Conservation (phyloP, 2,113 vertebrate species). For the Dicrurus megarhynchus region DNA sequence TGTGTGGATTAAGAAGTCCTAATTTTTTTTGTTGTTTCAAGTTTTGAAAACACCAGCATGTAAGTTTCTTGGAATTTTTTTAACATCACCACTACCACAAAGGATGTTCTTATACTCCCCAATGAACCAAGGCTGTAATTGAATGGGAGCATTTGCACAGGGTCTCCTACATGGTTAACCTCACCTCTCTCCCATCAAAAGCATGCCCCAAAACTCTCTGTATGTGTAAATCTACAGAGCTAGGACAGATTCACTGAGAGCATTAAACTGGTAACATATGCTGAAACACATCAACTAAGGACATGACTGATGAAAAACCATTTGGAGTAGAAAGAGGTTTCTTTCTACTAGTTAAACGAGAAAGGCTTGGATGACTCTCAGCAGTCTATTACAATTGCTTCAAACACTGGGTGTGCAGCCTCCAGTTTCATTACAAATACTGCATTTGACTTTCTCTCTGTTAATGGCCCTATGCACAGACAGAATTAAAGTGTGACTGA, state of each 20-base stretch:
- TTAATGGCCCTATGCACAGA: neutral
- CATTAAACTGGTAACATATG: neutral
- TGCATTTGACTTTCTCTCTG: neutral
- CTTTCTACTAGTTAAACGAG: slow-evolving; percentile 7
- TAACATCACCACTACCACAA: neutral
- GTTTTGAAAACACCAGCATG: neutral
- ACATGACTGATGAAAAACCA: neutral
- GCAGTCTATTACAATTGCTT: neutral
- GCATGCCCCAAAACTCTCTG: neutral
- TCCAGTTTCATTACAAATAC: neutral
- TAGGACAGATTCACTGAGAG: neutral
- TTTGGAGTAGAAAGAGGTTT: neutral
- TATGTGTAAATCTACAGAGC: neutral
- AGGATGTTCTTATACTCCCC: neutral
- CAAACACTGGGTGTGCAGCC: neutral
- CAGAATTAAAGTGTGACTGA: neutral
- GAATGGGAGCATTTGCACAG: neutral
- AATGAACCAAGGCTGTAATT: neutral
- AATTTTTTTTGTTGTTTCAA: neutral
- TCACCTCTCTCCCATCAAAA: neutral
- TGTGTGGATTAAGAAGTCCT: neutral
- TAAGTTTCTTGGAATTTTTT: neutral
- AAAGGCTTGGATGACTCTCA: neutral
- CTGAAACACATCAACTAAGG: neutral
- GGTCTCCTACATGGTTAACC: neutral